Conservation (phyloP, 2,888 invertebrate species). For the Dioctria rufipes region DNA sequence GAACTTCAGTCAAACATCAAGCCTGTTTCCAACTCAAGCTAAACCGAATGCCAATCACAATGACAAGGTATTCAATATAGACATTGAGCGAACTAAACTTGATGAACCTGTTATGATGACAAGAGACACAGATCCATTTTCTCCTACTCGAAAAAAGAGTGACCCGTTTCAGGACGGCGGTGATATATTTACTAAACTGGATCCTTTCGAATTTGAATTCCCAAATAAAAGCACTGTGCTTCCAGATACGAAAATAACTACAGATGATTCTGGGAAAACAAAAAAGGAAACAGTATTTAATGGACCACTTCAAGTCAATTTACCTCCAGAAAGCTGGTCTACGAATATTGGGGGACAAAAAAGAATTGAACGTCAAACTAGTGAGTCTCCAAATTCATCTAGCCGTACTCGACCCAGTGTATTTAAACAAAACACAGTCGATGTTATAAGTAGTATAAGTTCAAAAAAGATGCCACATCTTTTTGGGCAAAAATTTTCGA, state of each 20-base stretch:
- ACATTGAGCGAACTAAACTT: conserved; percentile 65
- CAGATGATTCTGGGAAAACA: conserved; percentile 67
- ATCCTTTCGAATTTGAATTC: conserved; percentile 68
- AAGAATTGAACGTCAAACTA: conserved; percentile 62
- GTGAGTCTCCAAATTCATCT: conserved; percentile 63
- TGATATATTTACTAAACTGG: conserved; percentile 70
- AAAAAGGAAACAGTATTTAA: conserved; percentile 72
- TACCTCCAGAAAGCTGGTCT: conserved; percentile 76
- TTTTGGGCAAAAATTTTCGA: conserved; percentile 70
- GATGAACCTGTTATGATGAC: conserved; percentile 71
- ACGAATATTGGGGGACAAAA: conserved; percentile 40
- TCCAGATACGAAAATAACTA: conserved; percentile 63
- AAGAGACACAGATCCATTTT: conserved; percentile 71
- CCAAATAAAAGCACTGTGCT: conserved; percentile 58
- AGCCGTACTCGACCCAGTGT: conserved; percentile 63
- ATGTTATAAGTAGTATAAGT: conserved; percentile 72
- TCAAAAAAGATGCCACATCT: conserved; percentile 71
- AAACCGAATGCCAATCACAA: conserved; percentile 44
- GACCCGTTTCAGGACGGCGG: conserved; percentile 80
- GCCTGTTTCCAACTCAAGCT: conserved; percentile 58
- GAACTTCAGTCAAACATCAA: conserved; percentile 58
- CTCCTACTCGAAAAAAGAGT: conserved; percentile 71
- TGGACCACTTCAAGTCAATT: conserved; percentile 79
- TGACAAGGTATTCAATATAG: conserved; percentile 60
- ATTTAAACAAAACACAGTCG: conserved; percentile 71